phyloP scores from a whole-genome alignment of 2,888 invertebrate species.

The Halictus ligatus region DNA sequence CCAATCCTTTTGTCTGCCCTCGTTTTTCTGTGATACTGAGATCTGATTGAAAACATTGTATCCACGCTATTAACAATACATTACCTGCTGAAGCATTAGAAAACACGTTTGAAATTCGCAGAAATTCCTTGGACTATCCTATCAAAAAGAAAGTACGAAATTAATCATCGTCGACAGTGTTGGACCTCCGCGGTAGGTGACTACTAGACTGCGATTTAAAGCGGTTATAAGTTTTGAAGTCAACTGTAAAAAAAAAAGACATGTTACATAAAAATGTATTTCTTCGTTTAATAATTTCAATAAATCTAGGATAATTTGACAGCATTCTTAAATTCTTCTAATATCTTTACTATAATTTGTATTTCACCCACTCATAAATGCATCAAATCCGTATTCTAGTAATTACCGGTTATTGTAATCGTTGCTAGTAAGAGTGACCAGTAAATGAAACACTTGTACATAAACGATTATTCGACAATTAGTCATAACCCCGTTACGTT shows the following conservation, averaged over 20 bases:
- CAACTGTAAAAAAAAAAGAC: neutral
- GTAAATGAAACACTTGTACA: conserved; percentile 50
- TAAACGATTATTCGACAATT: conserved; percentile 36
- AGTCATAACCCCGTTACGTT: conserved; percentile 27
- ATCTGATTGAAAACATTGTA: conserved; percentile 44
- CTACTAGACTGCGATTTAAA: neutral
- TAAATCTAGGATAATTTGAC: neutral
- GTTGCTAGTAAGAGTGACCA: neutral
- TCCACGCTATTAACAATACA: conserved; percentile 54
- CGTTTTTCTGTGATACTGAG: neutral
- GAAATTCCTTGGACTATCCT: conserved; percentile 27
- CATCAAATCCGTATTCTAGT: neutral
- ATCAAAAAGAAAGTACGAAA: neutral
- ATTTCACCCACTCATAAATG: neutral
- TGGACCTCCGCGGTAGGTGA: neutral
- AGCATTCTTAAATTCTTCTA: neutral
- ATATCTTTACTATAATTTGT: neutral
- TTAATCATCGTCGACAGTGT: conserved; percentile 7
- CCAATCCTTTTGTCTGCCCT: neutral
- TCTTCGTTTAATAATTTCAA: neutral
- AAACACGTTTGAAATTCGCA: conserved; percentile 38
- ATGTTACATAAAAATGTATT: neutral
- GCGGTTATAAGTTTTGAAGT: neutral
- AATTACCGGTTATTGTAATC: neutral
- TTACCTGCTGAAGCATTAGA: conserved; percentile 41